phyloP scores from a whole-genome alignment of 2,888 invertebrate species.

The Nomada ferruginata region DNA sequence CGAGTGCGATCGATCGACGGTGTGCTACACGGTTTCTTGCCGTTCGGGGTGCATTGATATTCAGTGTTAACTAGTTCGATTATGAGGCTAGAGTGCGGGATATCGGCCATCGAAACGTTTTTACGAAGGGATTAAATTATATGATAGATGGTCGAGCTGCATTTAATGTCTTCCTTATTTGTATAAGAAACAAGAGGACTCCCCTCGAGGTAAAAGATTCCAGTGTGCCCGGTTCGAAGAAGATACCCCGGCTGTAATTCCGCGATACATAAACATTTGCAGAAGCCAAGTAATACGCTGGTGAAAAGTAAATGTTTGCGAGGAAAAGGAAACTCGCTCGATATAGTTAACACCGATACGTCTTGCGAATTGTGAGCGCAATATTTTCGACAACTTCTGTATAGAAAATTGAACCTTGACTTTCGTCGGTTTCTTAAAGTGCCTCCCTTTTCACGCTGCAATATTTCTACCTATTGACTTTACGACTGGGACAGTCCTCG shows the following conservation, averaged over 20 bases:
- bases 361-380: slow-evolving; percentile 34
- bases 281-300: slow-evolving; percentile 65
- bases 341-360: slow-evolving; percentile 62
- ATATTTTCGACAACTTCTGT: slow-evolving; percentile 11
- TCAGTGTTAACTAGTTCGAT: neutral
- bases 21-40: neutral
- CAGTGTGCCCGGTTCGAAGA: slow-evolving; percentile 12
- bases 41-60: neutral
- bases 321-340: slow-evolving; percentile 59
- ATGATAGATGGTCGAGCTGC: neutral
- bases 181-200: neutral
- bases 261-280: slow-evolving; percentile 66
- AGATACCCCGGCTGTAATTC: slow-evolving; percentile 57
- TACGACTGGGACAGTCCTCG: neutral
- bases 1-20: slow-evolving; percentile 4
- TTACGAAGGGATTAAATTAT: neutral
- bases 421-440: slow-evolving; percentile 27
- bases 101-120: neutral
- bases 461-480: neutral
- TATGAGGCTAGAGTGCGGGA: neutral
- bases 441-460: neutral
- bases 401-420: neutral
- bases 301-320: slow-evolving; percentile 69
- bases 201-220: slow-evolving; percentile 30
- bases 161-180: neutral